Evolutionary conservation across 2,113 vertebrate genomes (phyloP).

Genomic region (Pelobates fuscus): DNA sequence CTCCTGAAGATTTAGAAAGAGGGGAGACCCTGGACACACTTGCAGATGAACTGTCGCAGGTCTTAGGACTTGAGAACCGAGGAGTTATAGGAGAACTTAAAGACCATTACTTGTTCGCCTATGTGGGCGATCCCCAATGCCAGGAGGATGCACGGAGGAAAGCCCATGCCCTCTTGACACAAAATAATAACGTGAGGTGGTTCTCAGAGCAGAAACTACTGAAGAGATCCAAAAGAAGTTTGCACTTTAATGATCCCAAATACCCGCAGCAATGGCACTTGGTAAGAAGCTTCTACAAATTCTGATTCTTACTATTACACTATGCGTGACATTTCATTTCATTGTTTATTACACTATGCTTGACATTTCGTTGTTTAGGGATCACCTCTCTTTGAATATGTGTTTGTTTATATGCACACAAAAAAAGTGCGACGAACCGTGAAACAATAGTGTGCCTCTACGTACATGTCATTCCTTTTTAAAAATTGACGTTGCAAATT

Average conservation of each 20-base stretch:
- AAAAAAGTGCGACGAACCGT: too few species aligned
- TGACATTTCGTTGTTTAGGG: too few species aligned
- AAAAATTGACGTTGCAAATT: too few species aligned
- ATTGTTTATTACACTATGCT: background rate
- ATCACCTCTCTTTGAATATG: too few species aligned
- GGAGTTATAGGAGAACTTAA: constrained; percentile 90
- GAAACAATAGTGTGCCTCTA: too few species aligned
- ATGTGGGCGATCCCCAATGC: background rate
- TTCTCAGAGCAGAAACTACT: constrained; percentile 84
- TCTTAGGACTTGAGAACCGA: constrained; percentile 78
- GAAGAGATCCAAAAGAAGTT: constrained; percentile 83
- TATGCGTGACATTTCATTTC: too few species aligned
- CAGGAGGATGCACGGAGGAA: constrained; percentile 34
- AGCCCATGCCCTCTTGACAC: constrained; percentile 67
- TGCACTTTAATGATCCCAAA: constrained; percentile 92
- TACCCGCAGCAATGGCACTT: constrained; percentile 94
- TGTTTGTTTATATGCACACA: too few species aligned
- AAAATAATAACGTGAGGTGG: constrained; percentile 84
- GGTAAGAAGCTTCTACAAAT: constrained; percentile 70
- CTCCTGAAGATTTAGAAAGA: constrained; percentile 44
- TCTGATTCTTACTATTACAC: background rate
- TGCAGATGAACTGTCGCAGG: constrained; percentile 75
- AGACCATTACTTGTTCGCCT: constrained; percentile 85
- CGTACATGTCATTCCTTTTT: too few species aligned
- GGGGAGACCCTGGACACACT: constrained; percentile 59